phyloP scores from a whole-genome alignment of 2,113 vertebrate genomes.

The Tautogolabrus adspersus region DNA sequence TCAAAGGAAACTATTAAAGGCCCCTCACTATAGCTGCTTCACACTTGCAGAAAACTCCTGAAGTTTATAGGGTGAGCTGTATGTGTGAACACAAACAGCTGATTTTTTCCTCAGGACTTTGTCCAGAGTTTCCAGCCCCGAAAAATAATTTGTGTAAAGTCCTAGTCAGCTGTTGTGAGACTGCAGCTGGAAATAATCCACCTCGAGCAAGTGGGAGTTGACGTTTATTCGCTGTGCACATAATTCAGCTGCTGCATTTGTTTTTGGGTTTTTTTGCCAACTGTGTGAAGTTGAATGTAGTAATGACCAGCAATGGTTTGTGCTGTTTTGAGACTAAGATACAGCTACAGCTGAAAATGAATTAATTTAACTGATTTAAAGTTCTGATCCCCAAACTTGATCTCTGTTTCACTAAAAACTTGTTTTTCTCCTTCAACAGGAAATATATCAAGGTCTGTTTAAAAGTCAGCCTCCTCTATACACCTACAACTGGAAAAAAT shows the following conservation, averaged over 20 bases:
- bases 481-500: neutral
- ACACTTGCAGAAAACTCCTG: no score
- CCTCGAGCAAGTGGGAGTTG: no score
- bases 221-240: no score
- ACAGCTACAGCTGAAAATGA: neutral
- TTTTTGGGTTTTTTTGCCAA: neutral
- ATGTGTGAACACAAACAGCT: no score
- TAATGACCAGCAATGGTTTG: neutral
- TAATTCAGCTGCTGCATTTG: no score
- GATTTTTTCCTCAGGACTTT: no score
- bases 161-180: no score
- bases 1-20: neutral
- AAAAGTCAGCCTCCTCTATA: neutral
- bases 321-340: neutral
- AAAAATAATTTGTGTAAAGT: no score
- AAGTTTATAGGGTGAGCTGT: no score
- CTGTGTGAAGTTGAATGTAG: neutral
- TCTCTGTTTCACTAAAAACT: neutral
- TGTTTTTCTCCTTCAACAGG: neutral
- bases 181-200: no score
- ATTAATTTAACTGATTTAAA: neutral
- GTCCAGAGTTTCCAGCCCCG: no score
- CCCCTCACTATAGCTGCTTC: neutral
- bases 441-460: neutral
- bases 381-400: neutral